Conservation (phyloP, 2,888 invertebrate species). For the Standfussiana lucernea region DNA sequence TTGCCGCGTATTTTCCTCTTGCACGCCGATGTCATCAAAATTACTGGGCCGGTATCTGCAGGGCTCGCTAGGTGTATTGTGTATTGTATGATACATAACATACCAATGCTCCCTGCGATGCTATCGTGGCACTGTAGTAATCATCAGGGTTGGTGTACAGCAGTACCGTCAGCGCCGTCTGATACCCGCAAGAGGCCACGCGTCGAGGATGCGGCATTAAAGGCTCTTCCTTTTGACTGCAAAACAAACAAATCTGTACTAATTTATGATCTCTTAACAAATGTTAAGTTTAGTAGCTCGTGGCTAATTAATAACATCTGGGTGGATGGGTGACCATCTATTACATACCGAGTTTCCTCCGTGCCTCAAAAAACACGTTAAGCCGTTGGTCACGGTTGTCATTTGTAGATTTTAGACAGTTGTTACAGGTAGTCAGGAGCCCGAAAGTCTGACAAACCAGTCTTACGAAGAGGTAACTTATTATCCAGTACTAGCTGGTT, state of each 20-base stretch:
- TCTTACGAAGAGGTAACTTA: too few relatives aligned
- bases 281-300: background rate
- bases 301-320: background rate
- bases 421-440: too few relatives aligned
- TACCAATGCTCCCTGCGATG: constrained; percentile 92
- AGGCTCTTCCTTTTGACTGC: constrained; percentile 59
- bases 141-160: constrained; percentile 90
- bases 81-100: constrained; percentile 13
- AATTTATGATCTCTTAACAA: background rate
- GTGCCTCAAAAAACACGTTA: too few relatives aligned
- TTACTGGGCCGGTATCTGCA: background rate
- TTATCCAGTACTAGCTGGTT: background rate
- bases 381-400: too few relatives aligned
- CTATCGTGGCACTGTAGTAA: constrained; percentile 91
- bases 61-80: background rate
- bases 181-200: constrained; percentile 93
- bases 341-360: too few relatives aligned
- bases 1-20: background rate
- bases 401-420: too few relatives aligned
- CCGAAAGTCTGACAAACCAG: too few relatives aligned
- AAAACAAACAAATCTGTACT: background rate
- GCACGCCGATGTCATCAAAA: background rate
- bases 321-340: background rate
- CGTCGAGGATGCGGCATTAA: constrained; percentile 87
- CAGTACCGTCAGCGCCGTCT: constrained; percentile 92